Percentiles rank a stretch among this genome's conserved stretches.
Conservation (phyloP, 2,113 vertebrate genomes). For the Phylloscopus trochilus region DNA sequence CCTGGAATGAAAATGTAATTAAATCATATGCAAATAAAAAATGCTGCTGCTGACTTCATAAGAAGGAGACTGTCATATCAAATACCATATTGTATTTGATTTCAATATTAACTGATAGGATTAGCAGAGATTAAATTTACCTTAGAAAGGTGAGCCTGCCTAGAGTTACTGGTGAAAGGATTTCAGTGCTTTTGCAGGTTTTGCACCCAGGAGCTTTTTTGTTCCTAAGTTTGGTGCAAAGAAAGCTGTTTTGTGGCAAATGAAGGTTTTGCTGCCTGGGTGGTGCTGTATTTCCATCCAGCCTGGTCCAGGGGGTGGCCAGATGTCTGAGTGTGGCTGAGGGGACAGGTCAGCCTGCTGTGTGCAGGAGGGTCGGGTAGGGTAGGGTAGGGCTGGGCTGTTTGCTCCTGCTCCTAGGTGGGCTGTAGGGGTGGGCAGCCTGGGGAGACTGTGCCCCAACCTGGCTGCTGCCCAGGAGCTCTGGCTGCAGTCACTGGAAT, state of each 20-base stretch:
- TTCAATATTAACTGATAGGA: conserved; percentile 74
- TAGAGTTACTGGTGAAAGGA: conserved; percentile 26
- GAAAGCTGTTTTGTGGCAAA: background rate
- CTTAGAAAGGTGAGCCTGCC: conserved; percentile 59
- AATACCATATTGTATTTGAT: conserved; percentile 64
- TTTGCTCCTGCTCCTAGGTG: background rate
- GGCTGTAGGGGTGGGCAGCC: background rate
- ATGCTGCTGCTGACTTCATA: conserved; percentile 37
- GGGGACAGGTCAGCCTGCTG: background rate
- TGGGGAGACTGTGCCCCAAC: background rate
- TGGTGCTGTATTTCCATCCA: background rate
- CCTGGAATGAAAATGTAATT: conserved; percentile 61
- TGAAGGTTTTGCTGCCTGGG: background rate
- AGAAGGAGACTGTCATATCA: conserved; percentile 62
- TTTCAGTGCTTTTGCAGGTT: conserved; percentile 21
- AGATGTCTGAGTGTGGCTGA: background rate
- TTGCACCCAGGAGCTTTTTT: background rate
- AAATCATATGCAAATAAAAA: conserved; percentile 68
- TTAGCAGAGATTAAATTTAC: conserved; percentile 74
- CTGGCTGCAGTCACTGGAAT: background rate
- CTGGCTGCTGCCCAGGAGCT: background rate
- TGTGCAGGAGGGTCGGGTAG: accelerated
- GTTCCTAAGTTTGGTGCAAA: background rate
- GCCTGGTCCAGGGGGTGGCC: background rate
- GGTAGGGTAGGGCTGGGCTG: background rate